These are phyloP conservation scores for Serripes groenlandicus DNA, from an alignment of 2,888 invertebrate genomes.

Conservation along the genomic window DNA sequence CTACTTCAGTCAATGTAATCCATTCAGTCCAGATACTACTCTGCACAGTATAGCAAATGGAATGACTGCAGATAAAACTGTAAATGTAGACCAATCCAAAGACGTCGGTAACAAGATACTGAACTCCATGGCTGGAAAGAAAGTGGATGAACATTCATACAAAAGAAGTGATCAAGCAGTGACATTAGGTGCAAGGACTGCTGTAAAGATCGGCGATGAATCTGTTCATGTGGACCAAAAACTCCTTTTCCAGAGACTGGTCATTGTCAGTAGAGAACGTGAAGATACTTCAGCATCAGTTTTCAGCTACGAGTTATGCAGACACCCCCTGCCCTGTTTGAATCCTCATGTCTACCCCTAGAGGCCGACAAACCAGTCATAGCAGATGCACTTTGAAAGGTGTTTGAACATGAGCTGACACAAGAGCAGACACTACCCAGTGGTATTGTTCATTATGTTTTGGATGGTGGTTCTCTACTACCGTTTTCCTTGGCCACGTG, in stretches of 20 bases:
- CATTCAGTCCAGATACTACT: neutral
- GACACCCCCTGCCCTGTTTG: neutral
- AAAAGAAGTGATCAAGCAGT: neutral
- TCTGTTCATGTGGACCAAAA: neutral
- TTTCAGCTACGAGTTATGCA: neutral
- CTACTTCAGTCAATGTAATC: slow-evolving; percentile 14
- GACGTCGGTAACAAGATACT: neutral
- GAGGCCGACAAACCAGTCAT: neutral
- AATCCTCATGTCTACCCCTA: neutral
- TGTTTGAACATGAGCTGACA: neutral
- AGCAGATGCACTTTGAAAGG: neutral
- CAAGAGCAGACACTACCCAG: neutral
- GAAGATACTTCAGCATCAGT: neutral
- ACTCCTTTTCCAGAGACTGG: slow-evolving; percentile 3
- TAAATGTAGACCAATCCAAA: slow-evolving; percentile 1
- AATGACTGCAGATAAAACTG: neutral
- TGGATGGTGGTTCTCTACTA: slow-evolving; percentile 58
- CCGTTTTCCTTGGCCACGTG: slow-evolving; percentile 56
- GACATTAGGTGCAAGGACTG: neutral
- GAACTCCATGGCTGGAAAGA: neutral
- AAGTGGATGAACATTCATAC: neutral
- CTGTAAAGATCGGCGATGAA: neutral
- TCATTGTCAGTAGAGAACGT: neutral
- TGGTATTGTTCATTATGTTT: slow-evolving; percentile 26
- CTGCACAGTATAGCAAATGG: slow-evolving; percentile 14